Conservation (phyloP, 2,797 vertebrate species). For the Malacoraja senta region DNA sequence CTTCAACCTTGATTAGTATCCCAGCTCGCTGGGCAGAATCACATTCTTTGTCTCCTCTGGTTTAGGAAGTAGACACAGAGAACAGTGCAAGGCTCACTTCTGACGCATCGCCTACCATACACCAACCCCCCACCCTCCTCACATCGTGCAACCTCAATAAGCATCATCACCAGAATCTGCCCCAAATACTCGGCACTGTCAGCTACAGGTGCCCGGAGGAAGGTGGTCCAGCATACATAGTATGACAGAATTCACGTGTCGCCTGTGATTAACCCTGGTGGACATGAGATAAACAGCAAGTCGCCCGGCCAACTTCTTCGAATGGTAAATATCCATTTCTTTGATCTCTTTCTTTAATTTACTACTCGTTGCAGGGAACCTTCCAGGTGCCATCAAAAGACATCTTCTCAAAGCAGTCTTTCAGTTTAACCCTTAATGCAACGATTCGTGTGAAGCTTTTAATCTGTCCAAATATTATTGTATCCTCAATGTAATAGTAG, state of each 20-base stretch:
- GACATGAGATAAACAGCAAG: slow-evolving; percentile 11
- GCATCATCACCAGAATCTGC: neutral
- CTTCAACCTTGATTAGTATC: slow-evolving; percentile 31
- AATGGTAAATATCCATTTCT: slow-evolving; percentile 33
- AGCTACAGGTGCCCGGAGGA: slow-evolving; percentile 15
- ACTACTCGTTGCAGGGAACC: neutral
- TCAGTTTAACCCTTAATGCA: slow-evolving; percentile 9
- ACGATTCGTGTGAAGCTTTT: neutral
- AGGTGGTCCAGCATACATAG: neutral
- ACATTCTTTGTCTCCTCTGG: slow-evolving; percentile 30
- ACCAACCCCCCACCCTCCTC: too few relatives aligned
- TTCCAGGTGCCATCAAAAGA: neutral
- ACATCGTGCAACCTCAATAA: neutral
- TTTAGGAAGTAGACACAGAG: neutral
- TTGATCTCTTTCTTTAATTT: slow-evolving; percentile 19
- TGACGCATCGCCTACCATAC: neutral
- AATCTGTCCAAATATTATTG: neutral
- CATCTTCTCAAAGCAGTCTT: neutral
- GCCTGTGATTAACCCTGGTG: neutral
- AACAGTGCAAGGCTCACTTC: neutral
- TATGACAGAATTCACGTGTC: neutral
- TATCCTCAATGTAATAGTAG: neutral
- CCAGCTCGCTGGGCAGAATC: slow-evolving; percentile 22
- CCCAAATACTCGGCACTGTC: neutral
- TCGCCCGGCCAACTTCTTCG: slow-evolving; percentile 10